Percentiles rank a stretch among this genome's conserved stretches.
phyloP scores from a whole-genome alignment of 2,888 invertebrate species.

The Neoitamus cyanurus region DNA sequence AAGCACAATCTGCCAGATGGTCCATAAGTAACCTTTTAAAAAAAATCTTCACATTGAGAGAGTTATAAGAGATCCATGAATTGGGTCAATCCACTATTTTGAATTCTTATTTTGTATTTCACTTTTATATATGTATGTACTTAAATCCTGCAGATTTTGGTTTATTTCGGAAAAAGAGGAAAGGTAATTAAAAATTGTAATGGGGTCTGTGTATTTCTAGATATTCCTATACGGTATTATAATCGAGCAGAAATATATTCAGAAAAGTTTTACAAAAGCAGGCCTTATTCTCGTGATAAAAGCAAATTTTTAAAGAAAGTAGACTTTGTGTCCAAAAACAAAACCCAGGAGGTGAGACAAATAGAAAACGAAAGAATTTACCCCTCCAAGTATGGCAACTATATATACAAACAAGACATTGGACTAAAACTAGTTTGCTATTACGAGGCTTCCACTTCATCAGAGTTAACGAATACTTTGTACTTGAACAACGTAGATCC shows the following conservation, averaged over 20 bases:
- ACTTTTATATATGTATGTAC: too few relatives aligned
- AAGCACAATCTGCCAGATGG: background rate
- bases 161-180: background rate
- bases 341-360: constrained; percentile 37
- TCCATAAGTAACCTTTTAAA: background rate
- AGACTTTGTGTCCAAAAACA: background rate
- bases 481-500: constrained; percentile 74
- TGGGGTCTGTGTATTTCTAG: constrained; percentile 50
- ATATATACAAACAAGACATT: constrained; percentile 50
- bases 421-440: constrained; percentile 72
- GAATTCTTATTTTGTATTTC: too few relatives aligned
- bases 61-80: too few relatives aligned
- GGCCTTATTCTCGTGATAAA: constrained; percentile 29
- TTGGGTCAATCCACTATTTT: too few relatives aligned
- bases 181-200: background rate
- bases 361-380: constrained; percentile 54
- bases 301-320: background rate
- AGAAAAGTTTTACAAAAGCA: constrained; percentile 5
- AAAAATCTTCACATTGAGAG: too few relatives aligned
- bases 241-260: constrained; percentile 57
- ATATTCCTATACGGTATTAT: constrained; percentile 58
- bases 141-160: background rate
- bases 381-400: constrained; percentile 54
- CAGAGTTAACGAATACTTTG: constrained; percentile 60
- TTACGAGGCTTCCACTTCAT: constrained; percentile 71